A percentile compares a stretch with the other conserved stretches of the same genome.
phyloP scores from a whole-genome alignment of 2,888 invertebrate genomes.

The Colletes collaris region DNA sequence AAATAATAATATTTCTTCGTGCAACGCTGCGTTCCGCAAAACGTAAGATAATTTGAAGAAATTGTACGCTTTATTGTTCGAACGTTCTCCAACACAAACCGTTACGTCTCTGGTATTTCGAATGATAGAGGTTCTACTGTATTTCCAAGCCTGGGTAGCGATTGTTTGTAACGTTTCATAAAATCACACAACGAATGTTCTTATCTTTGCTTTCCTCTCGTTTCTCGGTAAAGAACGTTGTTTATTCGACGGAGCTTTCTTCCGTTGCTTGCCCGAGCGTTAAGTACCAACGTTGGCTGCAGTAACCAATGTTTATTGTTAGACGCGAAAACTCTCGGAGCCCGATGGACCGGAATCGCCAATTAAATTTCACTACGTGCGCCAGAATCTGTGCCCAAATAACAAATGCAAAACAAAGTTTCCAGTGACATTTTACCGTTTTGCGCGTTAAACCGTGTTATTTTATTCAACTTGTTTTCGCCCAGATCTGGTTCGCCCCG shows the following conservation, averaged over 20 bases:
- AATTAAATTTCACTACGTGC: background rate
- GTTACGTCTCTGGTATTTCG: no score
- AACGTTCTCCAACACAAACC: no score
- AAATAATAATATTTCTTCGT: no score
- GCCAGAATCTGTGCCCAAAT: background rate
- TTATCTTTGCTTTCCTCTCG: conserved; percentile 8
- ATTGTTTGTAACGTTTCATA: background rate
- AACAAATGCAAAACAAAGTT: background rate
- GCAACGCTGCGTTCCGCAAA: no score
- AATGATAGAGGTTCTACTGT: background rate
- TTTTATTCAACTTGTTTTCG: background rate
- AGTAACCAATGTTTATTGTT: background rate
- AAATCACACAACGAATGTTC: background rate
- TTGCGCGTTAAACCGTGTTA: background rate
- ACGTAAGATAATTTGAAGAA: no score
- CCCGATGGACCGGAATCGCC: background rate
- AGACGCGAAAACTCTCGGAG: background rate
- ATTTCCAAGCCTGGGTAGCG: background rate
- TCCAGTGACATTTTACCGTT: conserved; percentile 12
- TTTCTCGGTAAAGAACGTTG: conserved; percentile 10
- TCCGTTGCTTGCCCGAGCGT: background rate
- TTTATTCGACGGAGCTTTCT: background rate
- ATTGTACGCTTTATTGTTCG: no score
- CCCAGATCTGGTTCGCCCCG: conserved; percentile 5
- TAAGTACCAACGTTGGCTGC: background rate